Conservation (phyloP, 1,140 invertebrate species). For the Halyomorpha halys region DNA sequence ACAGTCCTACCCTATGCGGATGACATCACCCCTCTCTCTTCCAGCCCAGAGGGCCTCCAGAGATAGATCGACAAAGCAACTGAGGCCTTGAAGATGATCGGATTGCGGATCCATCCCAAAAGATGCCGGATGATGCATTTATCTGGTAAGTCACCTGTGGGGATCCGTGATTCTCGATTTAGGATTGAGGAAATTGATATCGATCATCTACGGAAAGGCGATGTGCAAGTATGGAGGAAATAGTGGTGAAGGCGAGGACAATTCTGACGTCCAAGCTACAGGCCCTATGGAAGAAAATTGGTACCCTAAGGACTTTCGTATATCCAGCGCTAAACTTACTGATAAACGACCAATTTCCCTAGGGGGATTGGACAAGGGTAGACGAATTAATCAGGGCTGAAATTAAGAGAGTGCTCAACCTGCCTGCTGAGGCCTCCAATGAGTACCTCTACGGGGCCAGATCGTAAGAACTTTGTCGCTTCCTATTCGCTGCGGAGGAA, state of each 20-base stretch:
- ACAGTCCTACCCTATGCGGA: too few relatives aligned
- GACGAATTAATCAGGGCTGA: not conserved
- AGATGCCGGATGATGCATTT: not conserved
- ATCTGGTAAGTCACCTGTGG: not conserved
- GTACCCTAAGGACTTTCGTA: constrained; percentile 35
- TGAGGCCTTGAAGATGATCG: not conserved
- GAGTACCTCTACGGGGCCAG: not conserved
- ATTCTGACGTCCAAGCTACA: constrained; percentile 26
- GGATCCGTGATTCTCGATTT: not conserved
- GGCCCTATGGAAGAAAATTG: constrained; percentile 37
- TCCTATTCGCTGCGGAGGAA: not conserved
- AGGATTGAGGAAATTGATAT: not conserved
- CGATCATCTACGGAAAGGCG: not conserved
- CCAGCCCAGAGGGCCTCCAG: too few relatives aligned
- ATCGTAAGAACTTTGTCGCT: too few relatives aligned
- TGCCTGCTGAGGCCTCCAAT: not conserved
- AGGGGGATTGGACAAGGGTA: constrained; percentile 12
- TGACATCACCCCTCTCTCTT: too few relatives aligned
- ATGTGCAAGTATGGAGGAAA: not conserved
- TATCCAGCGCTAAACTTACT: constrained; percentile 34
- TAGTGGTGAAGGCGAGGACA: not conserved
- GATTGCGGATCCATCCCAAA: not conserved
- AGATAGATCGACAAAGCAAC: not conserved
- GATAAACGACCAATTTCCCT: constrained; percentile 29
- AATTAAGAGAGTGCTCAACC: not conserved